Percentiles rank a stretch among this genome's conserved stretches.
Conservation (phyloP, 1,140 invertebrate genomes). For the Wasmannia auropunctata region DNA sequence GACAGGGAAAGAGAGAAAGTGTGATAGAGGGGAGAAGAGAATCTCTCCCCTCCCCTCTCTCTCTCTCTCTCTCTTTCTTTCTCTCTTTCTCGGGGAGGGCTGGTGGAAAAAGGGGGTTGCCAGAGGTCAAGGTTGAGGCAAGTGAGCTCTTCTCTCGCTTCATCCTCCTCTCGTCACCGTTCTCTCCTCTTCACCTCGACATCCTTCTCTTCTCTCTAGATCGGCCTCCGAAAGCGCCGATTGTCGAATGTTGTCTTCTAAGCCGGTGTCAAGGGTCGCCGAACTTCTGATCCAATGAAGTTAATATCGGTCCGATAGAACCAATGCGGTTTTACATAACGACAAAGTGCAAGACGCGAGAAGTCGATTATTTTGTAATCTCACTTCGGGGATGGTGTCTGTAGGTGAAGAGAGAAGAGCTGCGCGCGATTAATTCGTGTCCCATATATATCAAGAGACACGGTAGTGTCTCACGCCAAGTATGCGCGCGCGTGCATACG, state of each 20-base stretch:
- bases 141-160: conserved; percentile 55
- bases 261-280: conserved; percentile 57
- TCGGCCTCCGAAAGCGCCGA: not conserved
- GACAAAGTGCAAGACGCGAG: not conserved
- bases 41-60: not conserved
- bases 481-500: too few relatives aligned
- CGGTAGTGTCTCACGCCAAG: too few relatives aligned
- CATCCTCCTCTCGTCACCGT: not conserved
- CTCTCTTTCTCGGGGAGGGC: not conserved
- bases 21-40: not conserved
- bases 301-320: not conserved
- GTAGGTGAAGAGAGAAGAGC: not conserved
- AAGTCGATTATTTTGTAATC: conserved; percentile 3
- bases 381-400: not conserved
- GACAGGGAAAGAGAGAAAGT: not conserved
- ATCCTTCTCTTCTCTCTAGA: not conserved
- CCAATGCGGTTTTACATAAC: not conserved
- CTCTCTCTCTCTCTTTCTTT: not conserved
- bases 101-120: conserved; percentile 27
- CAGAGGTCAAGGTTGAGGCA: conserved; percentile 68
- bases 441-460: too few relatives aligned
- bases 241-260: conserved; percentile 4
- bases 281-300: conserved; percentile 52
- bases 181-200: not conserved
- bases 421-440: not conserved